Base-by-base conservation (phyloP, 2,797 vertebrate species). In the Decapterus maruadsi region DNA sequence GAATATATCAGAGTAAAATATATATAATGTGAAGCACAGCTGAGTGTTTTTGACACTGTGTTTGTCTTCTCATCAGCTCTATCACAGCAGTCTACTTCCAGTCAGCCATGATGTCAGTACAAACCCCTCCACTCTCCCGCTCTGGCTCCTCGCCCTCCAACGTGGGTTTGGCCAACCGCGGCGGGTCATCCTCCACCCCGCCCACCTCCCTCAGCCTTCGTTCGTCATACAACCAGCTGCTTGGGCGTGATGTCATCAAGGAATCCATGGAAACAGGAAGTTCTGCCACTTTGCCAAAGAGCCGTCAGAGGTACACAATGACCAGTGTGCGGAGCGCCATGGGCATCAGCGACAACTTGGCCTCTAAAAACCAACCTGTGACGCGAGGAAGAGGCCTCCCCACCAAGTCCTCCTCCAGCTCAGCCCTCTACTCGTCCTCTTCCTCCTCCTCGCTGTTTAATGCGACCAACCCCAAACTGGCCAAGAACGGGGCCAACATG, bases 401-500 rank as follows among this genome's bases (percentile, higher is more conserved):
- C 74, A 10, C 96, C 82, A 95, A 95, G 83, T 95, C 95, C 16
- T 95, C 94, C 38, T 95, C 95, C 4, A 93, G 96, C 90, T 88
- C 95, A 75, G 81, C 95, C 90, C 95, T 97, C 82, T 85, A 95
- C 82, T 96, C 97, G 78, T 97, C 97, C 58, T 97, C 97, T 29
- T 96, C 95, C 31, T 96, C 96, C 19, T 96, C 92, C 8, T 86
- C 90, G 0, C 73, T 90, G 7, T 94, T 90, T 16, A 94, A 93
- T 4, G 93, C 96, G 7, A 94, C 97, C 82, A 99, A 99, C 81
- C 96, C 97, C 12, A 99, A 99, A 91, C 94, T 99, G 80, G 97
- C 97, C 46, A 99, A 99, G 90, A 99, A 99, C 31, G 97, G 98
- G 4, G 97, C 98, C 90, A 99, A 99, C 93, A 96, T 99, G 93